Evolutionary conservation across 2,888 invertebrate species (phyloP), one percentile per base, ranked within the genome.

Genomic region (Suillia variegata): DNA sequence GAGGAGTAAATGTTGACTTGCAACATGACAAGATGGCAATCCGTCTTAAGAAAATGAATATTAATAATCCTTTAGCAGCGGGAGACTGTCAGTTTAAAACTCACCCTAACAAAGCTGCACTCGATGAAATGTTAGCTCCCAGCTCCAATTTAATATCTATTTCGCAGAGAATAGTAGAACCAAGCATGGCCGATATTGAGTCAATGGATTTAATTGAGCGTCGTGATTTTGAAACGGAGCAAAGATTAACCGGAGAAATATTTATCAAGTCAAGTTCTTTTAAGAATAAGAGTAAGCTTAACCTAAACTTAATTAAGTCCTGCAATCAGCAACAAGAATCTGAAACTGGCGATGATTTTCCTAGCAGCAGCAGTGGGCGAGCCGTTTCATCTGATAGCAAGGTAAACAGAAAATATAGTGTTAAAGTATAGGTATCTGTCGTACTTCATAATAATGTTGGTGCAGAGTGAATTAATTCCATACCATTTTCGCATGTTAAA

Each of bases 151-250:
- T n/a, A n/a, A 56, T 56, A 12, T 63, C 63, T 17, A 59, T 56
- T 54, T 61, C 59, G 17, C 47, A 58, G n/a, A 13, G 17, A 21
- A 18, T 20, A 33, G 13, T 34, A 21, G 47, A 58, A 53, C 50
- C 21, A 33, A 61, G 48, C 48, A 67, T 75, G 49, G 76, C 78
- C 31, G 79, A 82, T 60, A 81, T 82, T 56, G 77, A 80, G 70
- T 80, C 80, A 12, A 81, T 82, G 77, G 82, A 81, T 70, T 75
- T 79, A 60, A 78, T 82, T 55, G 82, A 82, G 66, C 74, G 82
- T n/a, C 71, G 75, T 8, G 82, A 82, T 62, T 82, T 79, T 63
- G 82, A 82, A 58, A 75, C 71, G 22, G 82, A 82, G 53, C 80
- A 82, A 64, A 75, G 75, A 48, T 67, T 82, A 18, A 81, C 81